Evolutionary conservation across 2,888 invertebrate species (phyloP).

Genomic region (Crepidodera aurea): DNA sequence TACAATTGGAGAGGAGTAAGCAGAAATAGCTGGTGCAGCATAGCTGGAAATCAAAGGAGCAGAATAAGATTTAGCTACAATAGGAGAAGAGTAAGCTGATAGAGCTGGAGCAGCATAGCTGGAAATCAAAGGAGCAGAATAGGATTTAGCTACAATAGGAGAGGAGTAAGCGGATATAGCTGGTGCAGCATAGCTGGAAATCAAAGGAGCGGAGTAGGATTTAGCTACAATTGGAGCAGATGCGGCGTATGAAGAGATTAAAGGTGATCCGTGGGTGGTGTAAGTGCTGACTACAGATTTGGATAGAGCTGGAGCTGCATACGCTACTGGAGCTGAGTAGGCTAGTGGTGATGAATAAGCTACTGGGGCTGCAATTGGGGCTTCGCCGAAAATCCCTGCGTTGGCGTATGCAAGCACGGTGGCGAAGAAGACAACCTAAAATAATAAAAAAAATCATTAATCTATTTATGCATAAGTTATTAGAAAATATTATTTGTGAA

Average conservation of each 20-base stretch:
- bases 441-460: no score
- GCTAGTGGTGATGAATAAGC: conserved; percentile 49
- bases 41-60: conserved; percentile 36
- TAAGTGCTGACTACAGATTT: conserved; percentile 62
- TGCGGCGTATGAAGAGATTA: conserved; percentile 45
- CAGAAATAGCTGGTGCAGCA: conserved; percentile 52
- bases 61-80: background rate
- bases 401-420: conserved; percentile 68
- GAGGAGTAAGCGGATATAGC: conserved; percentile 51
- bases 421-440: conserved; percentile 65
- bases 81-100: conserved; percentile 40
- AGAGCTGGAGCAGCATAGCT: conserved; percentile 56
- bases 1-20: conserved; percentile 49
- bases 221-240: background rate
- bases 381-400: conserved; percentile 65
- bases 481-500: no score
- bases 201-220: conserved; percentile 64
- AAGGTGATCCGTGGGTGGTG: conserved; percentile 65
- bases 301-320: conserved; percentile 57
- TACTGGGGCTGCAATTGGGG: conserved; percentile 57
- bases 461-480: no score
- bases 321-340: conserved; percentile 49
- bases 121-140: conserved; percentile 64
- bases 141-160: conserved; percentile 60
- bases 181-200: conserved; percentile 30